These are phyloP conservation scores for Entomobrya multifasciata DNA, from an alignment of 2,888 invertebrate species.

Conservation along the genomic window DNA sequence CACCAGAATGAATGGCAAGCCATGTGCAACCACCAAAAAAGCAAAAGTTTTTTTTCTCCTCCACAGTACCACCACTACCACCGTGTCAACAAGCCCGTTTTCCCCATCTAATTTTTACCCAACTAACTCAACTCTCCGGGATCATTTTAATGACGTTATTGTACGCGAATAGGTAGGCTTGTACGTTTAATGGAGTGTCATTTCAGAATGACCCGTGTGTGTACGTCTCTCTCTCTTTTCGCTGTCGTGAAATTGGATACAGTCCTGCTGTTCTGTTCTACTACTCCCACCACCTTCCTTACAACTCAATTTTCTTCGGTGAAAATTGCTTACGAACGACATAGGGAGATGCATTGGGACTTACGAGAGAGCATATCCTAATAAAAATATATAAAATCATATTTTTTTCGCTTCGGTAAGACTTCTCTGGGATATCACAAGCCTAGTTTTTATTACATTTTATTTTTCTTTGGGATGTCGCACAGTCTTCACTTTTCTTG, in stretches of 20 bases:
- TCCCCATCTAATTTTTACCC: constrained; percentile 61
- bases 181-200: constrained; percentile 68
- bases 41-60: too few species aligned
- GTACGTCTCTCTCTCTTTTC: too few species aligned
- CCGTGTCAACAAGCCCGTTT: constrained; percentile 64
- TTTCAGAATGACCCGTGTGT: constrained; percentile 67
- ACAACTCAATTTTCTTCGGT: constrained; percentile 63
- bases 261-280: constrained; percentile 56
- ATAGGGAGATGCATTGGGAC: too few species aligned
- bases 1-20: too few species aligned
- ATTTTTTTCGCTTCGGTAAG: not conserved
- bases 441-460: too few species aligned
- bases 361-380: not conserved
- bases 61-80: not conserved
- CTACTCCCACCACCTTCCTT: too few species aligned
- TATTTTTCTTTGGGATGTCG: constrained; percentile 33
- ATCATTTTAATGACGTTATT: constrained; percentile 70
- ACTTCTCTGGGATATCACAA: too few species aligned
- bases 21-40: constrained; percentile 36
- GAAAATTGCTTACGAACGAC: constrained; percentile 33
- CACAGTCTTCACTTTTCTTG: constrained; percentile 28
- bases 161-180: constrained; percentile 44
- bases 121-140: constrained; percentile 43
- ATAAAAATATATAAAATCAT: constrained; percentile 25
- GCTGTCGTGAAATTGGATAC: constrained; percentile 19